Percentiles rank a stretch among this genome's conserved stretches.
These are phyloP conservation scores for Porphyrio hochstetteri DNA, from an alignment of 2,113 vertebrate genomes.

Conservation along the genomic window DNA sequence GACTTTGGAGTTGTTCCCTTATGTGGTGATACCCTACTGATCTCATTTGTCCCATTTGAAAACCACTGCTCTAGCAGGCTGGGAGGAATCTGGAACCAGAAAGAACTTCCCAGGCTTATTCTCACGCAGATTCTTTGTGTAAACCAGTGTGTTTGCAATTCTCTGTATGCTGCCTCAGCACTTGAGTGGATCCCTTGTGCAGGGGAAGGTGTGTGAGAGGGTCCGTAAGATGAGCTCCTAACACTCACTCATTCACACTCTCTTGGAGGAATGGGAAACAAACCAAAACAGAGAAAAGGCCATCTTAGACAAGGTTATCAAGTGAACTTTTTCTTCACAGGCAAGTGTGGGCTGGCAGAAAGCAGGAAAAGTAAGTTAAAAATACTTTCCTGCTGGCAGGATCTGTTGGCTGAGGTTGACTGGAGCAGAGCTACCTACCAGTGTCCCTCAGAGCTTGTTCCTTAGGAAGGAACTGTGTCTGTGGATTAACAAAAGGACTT, in stretches of 20 bases:
- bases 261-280: not conserved
- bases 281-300: not conserved
- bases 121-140: not conserved
- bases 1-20: not conserved
- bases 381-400: not conserved
- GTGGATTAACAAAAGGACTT: not conserved
- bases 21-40: not conserved
- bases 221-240: not conserved
- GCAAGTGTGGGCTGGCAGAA: fast-evolving
- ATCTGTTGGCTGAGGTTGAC: not conserved
- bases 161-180: not conserved
- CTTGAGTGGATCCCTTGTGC: not conserved
- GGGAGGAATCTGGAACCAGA: not conserved
- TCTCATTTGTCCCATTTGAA: not conserved
- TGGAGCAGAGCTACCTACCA: not conserved
- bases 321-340: not conserved
- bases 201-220: not conserved
- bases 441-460: not conserved
- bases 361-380: no score
- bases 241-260: not conserved
- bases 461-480: not conserved
- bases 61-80: not conserved
- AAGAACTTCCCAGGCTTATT: not conserved
- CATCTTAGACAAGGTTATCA: not conserved
- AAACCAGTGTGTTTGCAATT: not conserved